Evolutionary conservation across 2,113 vertebrate genomes (phyloP).

Genomic region (Daubentonia madagascariensis): DNA sequence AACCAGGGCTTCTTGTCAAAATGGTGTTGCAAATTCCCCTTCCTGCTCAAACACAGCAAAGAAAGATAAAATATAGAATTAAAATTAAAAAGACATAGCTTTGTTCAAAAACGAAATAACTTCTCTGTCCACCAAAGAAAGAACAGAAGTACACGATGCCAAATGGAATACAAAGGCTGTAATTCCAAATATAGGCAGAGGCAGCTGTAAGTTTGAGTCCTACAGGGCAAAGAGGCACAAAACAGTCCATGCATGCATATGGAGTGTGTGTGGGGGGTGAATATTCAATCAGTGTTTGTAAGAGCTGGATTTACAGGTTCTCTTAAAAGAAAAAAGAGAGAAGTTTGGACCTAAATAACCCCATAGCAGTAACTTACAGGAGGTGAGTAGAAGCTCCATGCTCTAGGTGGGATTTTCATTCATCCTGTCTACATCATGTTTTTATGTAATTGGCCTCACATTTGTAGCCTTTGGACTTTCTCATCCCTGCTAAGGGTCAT

Average conservation of each 20-base stretch:
- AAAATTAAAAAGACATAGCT: neutral
- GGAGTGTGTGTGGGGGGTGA: fast-evolving
- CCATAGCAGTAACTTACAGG: neutral
- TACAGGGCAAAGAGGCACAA: neutral
- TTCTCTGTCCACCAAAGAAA: neutral
- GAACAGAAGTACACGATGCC: neutral
- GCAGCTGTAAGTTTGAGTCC: neutral
- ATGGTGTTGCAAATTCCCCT: neutral
- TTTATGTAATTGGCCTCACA: neutral
- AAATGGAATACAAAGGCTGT: neutral
- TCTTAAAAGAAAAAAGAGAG: neutral
- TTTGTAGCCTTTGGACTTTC: neutral
- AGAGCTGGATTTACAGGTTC: neutral
- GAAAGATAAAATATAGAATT: neutral
- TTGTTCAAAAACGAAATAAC: neutral
- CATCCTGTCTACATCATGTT: neutral
- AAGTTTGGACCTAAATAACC: neutral
- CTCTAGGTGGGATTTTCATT: neutral
- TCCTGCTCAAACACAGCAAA: neutral
- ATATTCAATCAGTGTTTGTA: neutral
- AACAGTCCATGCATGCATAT: neutral
- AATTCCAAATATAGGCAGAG: neutral
- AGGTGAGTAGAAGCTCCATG: neutral
- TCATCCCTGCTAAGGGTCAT: neutral
- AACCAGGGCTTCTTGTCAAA: neutral